These are phyloP conservation scores for Zosterops pallidus DNA, from an alignment of 2,113 vertebrate species.

Conservation along the genomic window DNA sequence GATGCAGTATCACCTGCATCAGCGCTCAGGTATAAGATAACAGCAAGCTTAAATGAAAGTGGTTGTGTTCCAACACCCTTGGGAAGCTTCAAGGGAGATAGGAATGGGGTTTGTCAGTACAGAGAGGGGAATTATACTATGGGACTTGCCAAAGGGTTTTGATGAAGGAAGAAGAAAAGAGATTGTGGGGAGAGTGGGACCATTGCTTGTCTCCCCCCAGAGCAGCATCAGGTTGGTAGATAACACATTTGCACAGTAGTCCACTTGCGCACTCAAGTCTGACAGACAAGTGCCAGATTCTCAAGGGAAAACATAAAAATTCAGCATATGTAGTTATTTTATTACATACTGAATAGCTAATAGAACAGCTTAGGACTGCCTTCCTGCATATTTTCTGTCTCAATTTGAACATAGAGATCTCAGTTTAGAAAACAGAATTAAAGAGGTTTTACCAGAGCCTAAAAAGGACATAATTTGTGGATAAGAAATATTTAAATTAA, in stretches of 20 bases:
- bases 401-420: background rate
- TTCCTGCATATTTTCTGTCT: background rate
- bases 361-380: background rate
- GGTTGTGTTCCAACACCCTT: background rate
- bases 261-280: rapidly evolving
- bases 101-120: background rate
- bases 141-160: background rate
- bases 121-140: background rate
- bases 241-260: background rate
- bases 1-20: rapidly evolving
- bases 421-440: background rate
- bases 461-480: background rate
- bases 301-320: background rate
- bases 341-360: background rate
- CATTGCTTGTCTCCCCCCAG: rapidly evolving
- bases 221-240: background rate
- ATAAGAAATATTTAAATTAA: background rate
- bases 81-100: rapidly evolving
- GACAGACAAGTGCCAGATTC: background rate
- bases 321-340: background rate
- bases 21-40: background rate
- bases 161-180: background rate
- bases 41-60: background rate
- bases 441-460: background rate
- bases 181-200: background rate